A percentile compares a stretch with the other conserved stretches of the same genome.
Conservation (phyloP, 2,113 vertebrate genomes). For the Lepus timidus region DNA sequence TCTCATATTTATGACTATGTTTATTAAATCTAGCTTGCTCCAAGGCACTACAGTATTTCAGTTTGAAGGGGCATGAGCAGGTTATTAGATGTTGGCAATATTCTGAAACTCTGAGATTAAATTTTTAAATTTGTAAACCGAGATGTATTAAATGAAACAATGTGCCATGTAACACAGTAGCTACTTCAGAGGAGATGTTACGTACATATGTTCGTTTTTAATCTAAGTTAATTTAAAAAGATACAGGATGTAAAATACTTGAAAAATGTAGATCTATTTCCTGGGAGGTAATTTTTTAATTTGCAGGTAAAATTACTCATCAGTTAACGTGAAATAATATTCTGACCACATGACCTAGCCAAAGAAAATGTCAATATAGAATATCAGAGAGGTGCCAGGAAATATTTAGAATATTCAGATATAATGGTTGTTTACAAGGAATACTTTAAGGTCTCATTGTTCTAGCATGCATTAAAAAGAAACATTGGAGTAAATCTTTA, state of each 20-base stretch:
- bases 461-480: constrained; percentile 48
- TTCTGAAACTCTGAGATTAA: constrained; percentile 52
- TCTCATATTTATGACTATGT: constrained; percentile 38
- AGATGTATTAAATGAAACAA: constrained; percentile 28
- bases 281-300: constrained; percentile 42
- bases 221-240: constrained; percentile 23
- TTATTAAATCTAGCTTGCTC: constrained; percentile 44
- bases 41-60: constrained; percentile 42
- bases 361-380: constrained; percentile 39
- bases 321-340: constrained; percentile 51
- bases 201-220: not conserved
- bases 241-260: constrained; percentile 31
- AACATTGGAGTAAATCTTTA: not conserved
- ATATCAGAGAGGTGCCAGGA: constrained; percentile 7
- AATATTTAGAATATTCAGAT: constrained; percentile 43
- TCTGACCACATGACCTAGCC: constrained; percentile 36
- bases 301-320: constrained; percentile 15
- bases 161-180: not conserved
- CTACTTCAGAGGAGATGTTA: not conserved
- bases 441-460: constrained; percentile 50
- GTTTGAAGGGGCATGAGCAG: not conserved
- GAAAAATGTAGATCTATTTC: constrained; percentile 53
- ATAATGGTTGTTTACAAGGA: constrained; percentile 21
- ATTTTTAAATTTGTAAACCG: constrained; percentile 49
- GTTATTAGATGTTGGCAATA: constrained; percentile 36